Percentiles rank a stretch among this genome's conserved stretches.
Conservation (phyloP, 92 coral and sea anemone genomes). For the Chrysogorgia sp. region DNA sequence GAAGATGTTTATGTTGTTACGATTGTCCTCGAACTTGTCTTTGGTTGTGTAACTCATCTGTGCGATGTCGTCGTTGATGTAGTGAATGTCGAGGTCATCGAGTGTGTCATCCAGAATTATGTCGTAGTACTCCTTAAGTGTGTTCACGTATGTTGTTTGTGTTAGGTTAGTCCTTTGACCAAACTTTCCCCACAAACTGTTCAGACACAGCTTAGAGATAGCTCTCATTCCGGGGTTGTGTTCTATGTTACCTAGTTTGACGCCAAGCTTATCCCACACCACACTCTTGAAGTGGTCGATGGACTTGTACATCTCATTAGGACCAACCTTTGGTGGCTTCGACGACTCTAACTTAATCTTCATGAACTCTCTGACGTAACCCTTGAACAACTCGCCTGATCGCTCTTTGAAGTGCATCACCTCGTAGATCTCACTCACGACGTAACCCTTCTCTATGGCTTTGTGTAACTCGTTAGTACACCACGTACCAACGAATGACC, state of each 20-base stretch:
- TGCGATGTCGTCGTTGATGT: conserved; percentile 24
- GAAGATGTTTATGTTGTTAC: not conserved
- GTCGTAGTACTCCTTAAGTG: not conserved
- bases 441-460: conserved; percentile 15
- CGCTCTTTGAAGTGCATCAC: not conserved
- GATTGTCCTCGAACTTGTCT: not conserved
- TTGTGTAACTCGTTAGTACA: not conserved
- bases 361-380: not conserved
- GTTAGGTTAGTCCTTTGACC: not conserved
- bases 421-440: not conserved
- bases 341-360: conserved; percentile 11
- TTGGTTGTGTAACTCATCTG: not conserved
- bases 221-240: conserved; percentile 8
- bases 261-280: not conserved
- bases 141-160: not conserved
- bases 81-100: conserved; percentile 12
- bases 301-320: not conserved
- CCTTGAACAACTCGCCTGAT: not conserved
- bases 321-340: no score
- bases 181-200: conserved; percentile 24
- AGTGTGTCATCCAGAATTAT: not conserved
- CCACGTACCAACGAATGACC: not conserved
- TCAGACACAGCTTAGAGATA: not conserved
- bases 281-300: not conserved
- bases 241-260: not conserved